Percentiles rank a stretch among this genome's conserved stretches.
Conservation (phyloP, 2,113 vertebrate genomes). For the Mobula birostris region DNA sequence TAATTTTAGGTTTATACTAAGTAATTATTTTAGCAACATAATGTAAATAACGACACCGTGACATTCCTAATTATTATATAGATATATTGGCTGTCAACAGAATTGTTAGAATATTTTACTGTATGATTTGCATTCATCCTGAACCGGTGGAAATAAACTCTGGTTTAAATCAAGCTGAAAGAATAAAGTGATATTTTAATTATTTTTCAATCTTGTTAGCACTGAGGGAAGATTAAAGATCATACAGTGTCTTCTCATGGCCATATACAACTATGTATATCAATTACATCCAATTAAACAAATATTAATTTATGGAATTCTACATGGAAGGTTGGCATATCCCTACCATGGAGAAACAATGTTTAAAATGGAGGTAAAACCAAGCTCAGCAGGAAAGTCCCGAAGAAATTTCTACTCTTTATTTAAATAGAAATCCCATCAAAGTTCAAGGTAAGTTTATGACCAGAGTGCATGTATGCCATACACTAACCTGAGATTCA, state of each 20-base stretch:
- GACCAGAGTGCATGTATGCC: no score
- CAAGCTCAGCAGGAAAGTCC: neutral
- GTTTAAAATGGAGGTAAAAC: neutral
- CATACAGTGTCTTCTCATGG: neutral
- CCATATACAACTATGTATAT: neutral
- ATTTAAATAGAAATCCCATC: neutral
- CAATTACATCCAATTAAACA: neutral
- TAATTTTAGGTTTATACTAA: neutral
- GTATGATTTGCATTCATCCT: neutral
- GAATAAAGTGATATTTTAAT: neutral
- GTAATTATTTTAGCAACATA: neutral
- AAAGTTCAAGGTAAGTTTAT: neutral
- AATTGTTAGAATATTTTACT: neutral
- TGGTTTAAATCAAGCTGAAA: neutral
- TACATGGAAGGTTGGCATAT: neutral
- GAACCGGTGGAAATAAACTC: neutral
- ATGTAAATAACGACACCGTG: neutral
- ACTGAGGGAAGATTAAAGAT: neutral
- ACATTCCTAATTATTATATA: neutral
- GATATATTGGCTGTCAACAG: neutral
- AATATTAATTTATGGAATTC: neutral
- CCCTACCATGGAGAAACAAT: neutral
- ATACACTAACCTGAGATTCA: no score
- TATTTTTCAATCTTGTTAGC: neutral
- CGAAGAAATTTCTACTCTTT: neutral